Evolutionary conservation across 64 coral and sea anemone species (phyloP), one percentile per base, ranked within the genome.

Genomic region (Acropora tenuis): DNA sequence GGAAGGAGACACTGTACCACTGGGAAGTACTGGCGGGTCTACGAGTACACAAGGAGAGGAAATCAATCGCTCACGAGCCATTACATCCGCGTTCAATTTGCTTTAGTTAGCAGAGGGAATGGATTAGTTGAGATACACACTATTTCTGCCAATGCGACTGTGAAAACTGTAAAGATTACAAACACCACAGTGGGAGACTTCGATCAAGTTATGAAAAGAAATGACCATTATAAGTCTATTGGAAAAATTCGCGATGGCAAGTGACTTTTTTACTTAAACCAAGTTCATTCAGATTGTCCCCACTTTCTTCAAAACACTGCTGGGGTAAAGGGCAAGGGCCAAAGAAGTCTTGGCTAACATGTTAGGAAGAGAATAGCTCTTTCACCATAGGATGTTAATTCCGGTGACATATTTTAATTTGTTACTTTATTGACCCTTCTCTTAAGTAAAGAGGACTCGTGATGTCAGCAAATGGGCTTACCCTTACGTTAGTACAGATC

Each of bases 181-280:
- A 72, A 71, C 44, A 85, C 46, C 3, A 85, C 82, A 12, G 72
- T 7, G 44, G 3, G 1, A 2, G 7, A 69, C 42, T 71, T 85
- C 5, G 42, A 72, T 49, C 2, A 19, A 9, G 43, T 83, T 5
- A 0, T 1, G 18, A 6, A 69, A 20, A 8, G 48, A 15, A 69
- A n/a, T 66, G 3, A 85, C 7, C 11, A 18, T 0, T 85, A 72
- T 49, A 73, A 19, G 10, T 40, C 45, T 65, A 19, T 71, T 85
- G 82, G 82, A 49, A 85, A 85, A 58, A 85, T 85, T 20, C 61
- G 65, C 8, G 82, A 85, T 30, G 82, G 82, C 65, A 71, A 46
- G 82, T 69, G 1, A 9, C 47, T 13, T 13, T 30, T 17, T 55
- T 55, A 55, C 52, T 55, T 10, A 55, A 55, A 55, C 52, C 0